Percentiles rank a stretch among this genome's conserved stretches.
Conservation (phyloP, 2,797 vertebrate species). For the Etheostoma perlongum region DNA sequence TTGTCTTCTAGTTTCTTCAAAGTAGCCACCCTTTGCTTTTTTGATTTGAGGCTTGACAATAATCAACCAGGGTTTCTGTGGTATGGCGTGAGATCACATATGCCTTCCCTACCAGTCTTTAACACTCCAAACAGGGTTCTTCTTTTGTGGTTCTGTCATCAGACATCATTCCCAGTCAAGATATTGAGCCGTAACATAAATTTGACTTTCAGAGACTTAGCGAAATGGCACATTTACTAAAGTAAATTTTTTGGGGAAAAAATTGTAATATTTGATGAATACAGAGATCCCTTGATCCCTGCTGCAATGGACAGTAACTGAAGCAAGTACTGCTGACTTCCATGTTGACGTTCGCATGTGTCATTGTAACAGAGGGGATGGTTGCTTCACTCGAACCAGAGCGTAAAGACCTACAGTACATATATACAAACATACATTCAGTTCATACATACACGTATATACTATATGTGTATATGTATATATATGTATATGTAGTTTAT, state of each 20-base stretch:
- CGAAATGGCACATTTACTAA: slow-evolving; percentile 58
- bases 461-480: too few relatives aligned
- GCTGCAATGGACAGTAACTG: slow-evolving; percentile 27
- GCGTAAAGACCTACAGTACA: not conserved
- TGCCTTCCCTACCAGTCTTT: slow-evolving; percentile 65
- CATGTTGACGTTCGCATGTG: not conserved
- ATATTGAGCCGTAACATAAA: slow-evolving; percentile 63
- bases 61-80: slow-evolving; percentile 80
- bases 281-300: slow-evolving; percentile 26
- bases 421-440: too few relatives aligned
- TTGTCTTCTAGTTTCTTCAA: too few relatives aligned
- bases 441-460: not conserved
- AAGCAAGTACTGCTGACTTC: slow-evolving; percentile 24
- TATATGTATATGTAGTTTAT: too few relatives aligned
- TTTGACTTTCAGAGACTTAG: slow-evolving; percentile 54
- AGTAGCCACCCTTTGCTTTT: too few relatives aligned
- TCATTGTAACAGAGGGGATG: slow-evolving; percentile 3
- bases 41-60: slow-evolving; percentile 80
- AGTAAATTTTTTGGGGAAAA: slow-evolving; percentile 36
- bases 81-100: slow-evolving; percentile 76
- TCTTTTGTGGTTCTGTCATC: slow-evolving; percentile 67
- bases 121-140: slow-evolving; percentile 69
- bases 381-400: not conserved
- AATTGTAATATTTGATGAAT: slow-evolving; percentile 38
- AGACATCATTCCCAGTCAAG: slow-evolving; percentile 60